Evolutionary conservation across 1,140 invertebrate species (phyloP).

Genomic region (Heliothis virescens): DNA sequence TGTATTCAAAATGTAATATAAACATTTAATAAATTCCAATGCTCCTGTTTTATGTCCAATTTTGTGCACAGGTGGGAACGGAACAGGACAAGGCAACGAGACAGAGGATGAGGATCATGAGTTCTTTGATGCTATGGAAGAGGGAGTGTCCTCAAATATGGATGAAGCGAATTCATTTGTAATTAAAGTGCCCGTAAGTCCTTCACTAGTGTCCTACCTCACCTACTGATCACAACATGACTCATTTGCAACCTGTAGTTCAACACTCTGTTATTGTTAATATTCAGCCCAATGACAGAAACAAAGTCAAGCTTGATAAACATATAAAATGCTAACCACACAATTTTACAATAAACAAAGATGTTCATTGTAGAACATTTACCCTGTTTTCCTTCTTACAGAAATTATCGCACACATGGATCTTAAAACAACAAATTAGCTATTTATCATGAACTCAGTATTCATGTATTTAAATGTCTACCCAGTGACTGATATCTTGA

Average conservation of each 20-base stretch:
- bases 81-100: conserved; percentile 86
- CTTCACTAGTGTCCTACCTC: not conserved
- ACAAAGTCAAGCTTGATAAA: not conserved
- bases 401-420: conserved; percentile 5
- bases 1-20: no score
- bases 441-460: not conserved
- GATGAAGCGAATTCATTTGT: conserved; percentile 89
- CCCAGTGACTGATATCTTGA: conserved; percentile 2
- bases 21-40: no score
- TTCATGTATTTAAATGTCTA: not conserved
- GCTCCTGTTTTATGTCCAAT: not conserved
- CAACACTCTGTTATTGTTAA: not conserved
- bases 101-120: conserved; percentile 96
- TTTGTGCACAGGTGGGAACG: conserved; percentile 73
- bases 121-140: conserved; percentile 96
- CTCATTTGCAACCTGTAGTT: not conserved
- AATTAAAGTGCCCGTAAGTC: conserved; percentile 88
- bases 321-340: not conserved
- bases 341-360: not conserved
- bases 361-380: not conserved
- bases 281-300: not conserved
- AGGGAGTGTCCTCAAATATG: conserved; percentile 83
- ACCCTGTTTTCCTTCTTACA: conserved; percentile 5
- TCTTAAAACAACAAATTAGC: conserved; percentile 14
- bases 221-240: not conserved